Base-by-base conservation (phyloP, 2,797 vertebrate genomes). In the Pseudochaenichthys georgianus region DNA sequence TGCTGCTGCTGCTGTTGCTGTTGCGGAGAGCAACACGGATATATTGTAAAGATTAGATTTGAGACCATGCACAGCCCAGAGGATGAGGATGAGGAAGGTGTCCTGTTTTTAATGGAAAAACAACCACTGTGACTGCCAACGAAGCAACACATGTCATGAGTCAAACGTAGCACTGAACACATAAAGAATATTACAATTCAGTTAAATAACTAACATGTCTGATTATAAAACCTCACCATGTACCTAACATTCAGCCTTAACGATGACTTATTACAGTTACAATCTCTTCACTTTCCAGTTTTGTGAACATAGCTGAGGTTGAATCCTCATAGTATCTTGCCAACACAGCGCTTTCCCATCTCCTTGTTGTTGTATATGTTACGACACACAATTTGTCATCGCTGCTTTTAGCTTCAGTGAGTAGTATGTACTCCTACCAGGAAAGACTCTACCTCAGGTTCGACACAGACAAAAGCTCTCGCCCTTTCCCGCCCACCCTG, bases 31-130 rank as follows among this genome's bases (percentile, higher is more conserved):
- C 65, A 66, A 80, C 83, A 65, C 54, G 77, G 50, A 82, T 85
- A 69, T 62, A 77, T 67, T 68, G 78, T 81, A 81, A 80, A 85
- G 75, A 91, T 91, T 87, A 83, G 84, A 88, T 90, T 75, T 81
- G 78, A 89, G 81, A 77, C 77, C 31, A 57, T 13, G 60, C 5
- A 7, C 19, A 48, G 80, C 77, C 67, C 78, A 64, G 73, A 82
- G 74, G 80, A 86, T 47, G 47, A 78, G 64, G 48, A 72, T 47
- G 47, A 78, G 64, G 48, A 72, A 23, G 59, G 42, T 70, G 65
- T 81, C 62, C 62, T 54, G 67, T 57, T 87, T 38, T 84, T 85
- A 79, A 88, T 78, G 64, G 62, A 79, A 80, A 85, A 85, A 82
- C 70, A 77, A 73, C 60, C 51, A 57, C 42, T 66, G n/a, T 9